These are phyloP conservation scores for Phodopus roborovskii DNA, from an alignment of 2,113 vertebrate genomes.

Conservation along the genomic window DNA sequence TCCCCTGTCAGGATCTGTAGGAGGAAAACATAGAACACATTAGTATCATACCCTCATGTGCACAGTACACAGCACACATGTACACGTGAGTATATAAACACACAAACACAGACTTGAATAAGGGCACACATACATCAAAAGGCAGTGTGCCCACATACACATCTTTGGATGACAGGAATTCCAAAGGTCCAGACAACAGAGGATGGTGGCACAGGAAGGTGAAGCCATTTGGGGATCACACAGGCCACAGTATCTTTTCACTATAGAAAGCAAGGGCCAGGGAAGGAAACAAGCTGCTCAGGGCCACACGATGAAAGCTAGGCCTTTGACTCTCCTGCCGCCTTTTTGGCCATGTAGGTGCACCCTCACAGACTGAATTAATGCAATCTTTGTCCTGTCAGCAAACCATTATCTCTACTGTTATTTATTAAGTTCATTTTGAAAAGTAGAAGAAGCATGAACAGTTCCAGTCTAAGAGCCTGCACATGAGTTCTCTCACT, in stretches of 20 bases:
- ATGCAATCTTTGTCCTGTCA: neutral
- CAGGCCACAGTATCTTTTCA: rapidly evolving
- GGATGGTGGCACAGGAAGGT: no score
- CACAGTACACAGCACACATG: neutral
- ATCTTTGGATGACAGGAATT: neutral
- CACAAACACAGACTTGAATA: neutral
- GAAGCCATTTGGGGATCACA: no score
- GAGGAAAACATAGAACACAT: rapidly evolving
- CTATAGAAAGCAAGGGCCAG: neutral
- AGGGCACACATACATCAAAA: rapidly evolving
- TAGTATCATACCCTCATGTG: no score
- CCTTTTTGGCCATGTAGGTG: rapidly evolving
- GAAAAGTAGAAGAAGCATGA: neutral
- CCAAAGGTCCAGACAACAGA: neutral
- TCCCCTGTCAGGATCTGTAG: slow-evolving; percentile 95
- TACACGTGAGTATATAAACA: no score
- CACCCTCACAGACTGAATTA: neutral
- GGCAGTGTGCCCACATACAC: rapidly evolving
- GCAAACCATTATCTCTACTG: neutral
- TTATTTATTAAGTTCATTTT: no score
- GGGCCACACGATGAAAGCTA: rapidly evolving
- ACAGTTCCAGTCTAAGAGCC: neutral
- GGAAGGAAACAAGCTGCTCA: neutral
- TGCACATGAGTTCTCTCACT: no score
- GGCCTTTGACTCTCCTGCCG: neutral